Evolutionary conservation across 2,888 invertebrate genomes (phyloP), one percentile per base, ranked within the genome.

Genomic region (Cetonia aurata): DNA sequence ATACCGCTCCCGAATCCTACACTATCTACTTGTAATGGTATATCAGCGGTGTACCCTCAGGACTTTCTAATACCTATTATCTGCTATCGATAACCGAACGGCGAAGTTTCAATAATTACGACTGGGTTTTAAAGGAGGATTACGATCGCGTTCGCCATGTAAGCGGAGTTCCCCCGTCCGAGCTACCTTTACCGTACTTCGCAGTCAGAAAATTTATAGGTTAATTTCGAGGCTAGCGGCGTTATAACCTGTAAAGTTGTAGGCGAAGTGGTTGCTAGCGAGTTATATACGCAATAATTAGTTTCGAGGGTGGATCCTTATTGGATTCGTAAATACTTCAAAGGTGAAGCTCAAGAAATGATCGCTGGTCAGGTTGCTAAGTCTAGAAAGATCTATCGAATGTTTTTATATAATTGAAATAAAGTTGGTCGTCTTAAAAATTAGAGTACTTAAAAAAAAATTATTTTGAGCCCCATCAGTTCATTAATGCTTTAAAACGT

Each of bases 71-170:
- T 50, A 50, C 67, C 67, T 56, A 67, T 67, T 67, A 67, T 67
- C 67, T 44, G 56, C 52, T 67, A 67, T 67, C 56, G 67, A 67
- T 67, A 67, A 67, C 67, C 67, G 56, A 67, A 67, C 67, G 44
- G 55, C n/a, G 55, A 67, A 67, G 46, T 67, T 67, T 56, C 56
- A 67, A 67, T 67, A 67, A 67, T 67, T 67, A 67, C 46, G 56
- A 56, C 19, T 25, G 46, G 67, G 56, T 67, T 67, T 67, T 56
- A 67, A 17, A 48, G 48, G 48, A 48, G 67, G 67, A 67, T 67
- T 67, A 56, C 19, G 62, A 19, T 17, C 25, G 25, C 37, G 37
- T 37, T 37, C 8, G 62, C 17, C 13, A n/a, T 15, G 12, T 12
- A 17, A 48, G 52, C 52, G 37, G 50, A 37, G 37, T 10, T 10